Conservation (phyloP, 2,797 vertebrate species). For the Leuciscus waleckii region DNA sequence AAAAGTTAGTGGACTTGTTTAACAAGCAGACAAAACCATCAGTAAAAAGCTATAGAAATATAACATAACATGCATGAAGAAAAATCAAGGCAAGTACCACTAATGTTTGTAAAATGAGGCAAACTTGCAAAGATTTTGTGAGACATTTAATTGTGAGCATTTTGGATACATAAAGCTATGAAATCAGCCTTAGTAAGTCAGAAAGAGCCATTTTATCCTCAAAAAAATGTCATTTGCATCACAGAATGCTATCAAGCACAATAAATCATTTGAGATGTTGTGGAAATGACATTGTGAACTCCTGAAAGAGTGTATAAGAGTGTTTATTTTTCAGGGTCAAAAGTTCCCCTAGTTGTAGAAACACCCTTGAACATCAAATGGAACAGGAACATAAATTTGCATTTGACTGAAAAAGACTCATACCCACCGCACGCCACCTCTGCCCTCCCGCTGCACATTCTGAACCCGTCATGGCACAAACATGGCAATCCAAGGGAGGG, state of each 20-base stretch:
- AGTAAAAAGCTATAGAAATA: neutral
- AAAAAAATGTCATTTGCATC: neutral
- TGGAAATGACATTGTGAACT: neutral
- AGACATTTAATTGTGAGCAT: too few species aligned
- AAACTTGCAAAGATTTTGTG: neutral
- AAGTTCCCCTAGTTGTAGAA: neutral
- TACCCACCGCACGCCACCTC: neutral
- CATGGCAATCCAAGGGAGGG: conserved; percentile 65
- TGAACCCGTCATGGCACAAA: conserved; percentile 58
- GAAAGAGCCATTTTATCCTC: neutral
- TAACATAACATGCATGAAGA: too few species aligned
- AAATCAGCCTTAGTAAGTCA: neutral
- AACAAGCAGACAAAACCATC: neutral
- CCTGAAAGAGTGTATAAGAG: neutral
- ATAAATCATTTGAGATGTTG: neutral
- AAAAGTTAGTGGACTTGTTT: neutral
- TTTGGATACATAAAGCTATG: neutral
- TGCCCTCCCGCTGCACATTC: conserved; percentile 17
- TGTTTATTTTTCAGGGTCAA: conserved; percentile 10
- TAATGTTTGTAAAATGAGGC: neutral
- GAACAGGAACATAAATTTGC: conserved; percentile 3
- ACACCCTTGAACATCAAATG: conserved; percentile 8
- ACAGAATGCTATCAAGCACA: neutral
- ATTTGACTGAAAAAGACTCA: neutral
- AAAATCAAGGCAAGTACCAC: too few species aligned